These are phyloP conservation scores for Clarias batrachus DNA, from an alignment of 2,113 vertebrate species.

Conservation along the genomic window DNA sequence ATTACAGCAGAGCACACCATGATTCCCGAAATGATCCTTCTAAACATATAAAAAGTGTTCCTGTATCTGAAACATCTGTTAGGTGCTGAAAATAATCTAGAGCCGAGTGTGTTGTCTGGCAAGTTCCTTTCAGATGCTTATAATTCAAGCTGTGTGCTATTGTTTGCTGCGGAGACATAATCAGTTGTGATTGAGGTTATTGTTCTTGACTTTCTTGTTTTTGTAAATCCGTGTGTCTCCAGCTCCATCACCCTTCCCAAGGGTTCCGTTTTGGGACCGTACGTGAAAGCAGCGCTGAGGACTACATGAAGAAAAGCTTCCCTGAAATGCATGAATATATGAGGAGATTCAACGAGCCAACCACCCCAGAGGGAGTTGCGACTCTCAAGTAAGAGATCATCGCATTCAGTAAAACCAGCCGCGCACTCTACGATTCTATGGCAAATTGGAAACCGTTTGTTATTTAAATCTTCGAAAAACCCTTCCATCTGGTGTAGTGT, in stretches of 20 bases:
- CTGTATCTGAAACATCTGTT: neutral
- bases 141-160: neutral
- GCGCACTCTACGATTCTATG: neutral
- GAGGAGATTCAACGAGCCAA: conserved; percentile 82
- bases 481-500: neutral
- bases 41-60: neutral
- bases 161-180: neutral
- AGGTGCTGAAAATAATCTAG: neutral
- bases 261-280: conserved; percentile 89
- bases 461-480: neutral
- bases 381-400: conserved; percentile 84
- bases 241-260: conserved; percentile 87
- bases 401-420: neutral
- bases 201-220: neutral
- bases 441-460: neutral
- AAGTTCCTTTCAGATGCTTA: neutral
- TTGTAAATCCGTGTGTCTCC: conserved; percentile 10
- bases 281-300: conserved; percentile 90
- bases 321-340: conserved; percentile 87
- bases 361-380: conserved; percentile 81
- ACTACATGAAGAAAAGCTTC: conserved; percentile 92
- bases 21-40: neutral
- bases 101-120: neutral
- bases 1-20: neutral
- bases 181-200: neutral